Evolutionary conservation across 2,113 vertebrate species (phyloP).

Genomic region (Ahaetulla prasina): DNA sequence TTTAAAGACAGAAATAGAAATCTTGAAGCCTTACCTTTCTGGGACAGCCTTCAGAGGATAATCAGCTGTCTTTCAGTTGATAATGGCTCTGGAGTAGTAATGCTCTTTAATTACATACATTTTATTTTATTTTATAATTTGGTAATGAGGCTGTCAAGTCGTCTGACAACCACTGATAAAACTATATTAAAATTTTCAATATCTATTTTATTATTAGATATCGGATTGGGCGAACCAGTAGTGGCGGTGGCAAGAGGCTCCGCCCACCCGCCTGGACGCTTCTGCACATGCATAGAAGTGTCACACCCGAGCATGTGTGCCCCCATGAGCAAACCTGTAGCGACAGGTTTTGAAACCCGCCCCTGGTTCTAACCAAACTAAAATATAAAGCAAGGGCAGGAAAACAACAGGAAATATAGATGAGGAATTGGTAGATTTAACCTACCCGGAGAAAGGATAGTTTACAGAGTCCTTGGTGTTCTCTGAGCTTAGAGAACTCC

Average conservation of each 20-base stretch:
- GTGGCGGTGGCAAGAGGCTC: too few relatives aligned
- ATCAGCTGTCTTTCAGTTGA: constrained; percentile 35
- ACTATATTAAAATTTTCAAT: constrained; percentile 49
- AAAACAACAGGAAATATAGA: not conserved
- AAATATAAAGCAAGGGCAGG: not conserved
- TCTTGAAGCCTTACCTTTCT: constrained; percentile 48
- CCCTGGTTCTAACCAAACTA: not conserved
- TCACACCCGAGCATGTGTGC: too few relatives aligned
- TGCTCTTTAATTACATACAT: constrained; percentile 34
- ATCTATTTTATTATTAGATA: constrained; percentile 36
- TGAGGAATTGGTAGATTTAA: not conserved
- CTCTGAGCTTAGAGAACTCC: not conserved
- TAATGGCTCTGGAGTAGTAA: constrained; percentile 41
- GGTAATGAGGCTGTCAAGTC: not conserved
- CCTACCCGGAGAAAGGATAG: not conserved
- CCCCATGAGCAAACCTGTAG: too few relatives aligned
- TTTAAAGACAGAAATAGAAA: constrained; percentile 52
- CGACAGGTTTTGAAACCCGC: too few relatives aligned
- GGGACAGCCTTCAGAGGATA: constrained; percentile 43
- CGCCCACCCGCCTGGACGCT: too few relatives aligned
- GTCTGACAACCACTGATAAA: constrained; percentile 41
- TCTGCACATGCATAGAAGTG: too few relatives aligned
- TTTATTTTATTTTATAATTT: constrained; percentile 26
- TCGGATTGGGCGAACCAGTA: too few relatives aligned
- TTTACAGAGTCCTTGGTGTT: not conserved